These are phyloP conservation scores for Pterocles gutturalis DNA, from an alignment of 2,113 vertebrate species.

Conservation along the genomic window DNA sequence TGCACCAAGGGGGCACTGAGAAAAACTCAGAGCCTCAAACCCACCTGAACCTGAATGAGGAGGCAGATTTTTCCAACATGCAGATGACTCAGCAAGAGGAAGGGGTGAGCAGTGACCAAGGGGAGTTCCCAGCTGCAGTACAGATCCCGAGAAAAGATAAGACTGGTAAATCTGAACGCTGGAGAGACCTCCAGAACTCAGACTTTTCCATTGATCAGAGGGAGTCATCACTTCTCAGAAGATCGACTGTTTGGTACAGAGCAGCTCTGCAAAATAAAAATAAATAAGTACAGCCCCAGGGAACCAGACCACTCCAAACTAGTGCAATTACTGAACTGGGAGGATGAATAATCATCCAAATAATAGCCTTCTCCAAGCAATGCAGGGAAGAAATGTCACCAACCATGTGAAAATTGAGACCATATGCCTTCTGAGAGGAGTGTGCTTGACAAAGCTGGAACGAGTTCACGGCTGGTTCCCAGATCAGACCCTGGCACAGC, in stretches of 20 bases:
- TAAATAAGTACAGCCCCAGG: neutral
- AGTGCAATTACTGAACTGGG: neutral
- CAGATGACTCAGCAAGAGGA: neutral
- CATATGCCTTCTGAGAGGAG: neutral
- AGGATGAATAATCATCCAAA: neutral
- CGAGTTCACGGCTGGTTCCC: neutral
- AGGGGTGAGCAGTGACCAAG: neutral
- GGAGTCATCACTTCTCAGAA: neutral
- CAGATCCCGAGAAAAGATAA: neutral
- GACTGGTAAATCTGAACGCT: neutral
- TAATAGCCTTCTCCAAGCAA: neutral
- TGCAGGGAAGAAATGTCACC: constrained; percentile 12
- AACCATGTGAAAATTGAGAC: neutral
- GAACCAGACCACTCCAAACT: neutral
- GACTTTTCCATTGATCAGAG: neutral
- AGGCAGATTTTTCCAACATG: neutral
- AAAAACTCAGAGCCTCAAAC: neutral
- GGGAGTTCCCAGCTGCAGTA: neutral
- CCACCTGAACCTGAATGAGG: neutral
- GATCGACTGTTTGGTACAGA: rapidly evolving
- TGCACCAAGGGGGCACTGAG: neutral
- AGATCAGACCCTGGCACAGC: neutral
- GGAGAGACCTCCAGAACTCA: neutral
- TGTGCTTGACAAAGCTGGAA: neutral
- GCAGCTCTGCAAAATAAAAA: neutral